Evolutionary conservation across 2,797 vertebrate species (phyloP).

Genomic region (Philypnodon macrostomus): DNA sequence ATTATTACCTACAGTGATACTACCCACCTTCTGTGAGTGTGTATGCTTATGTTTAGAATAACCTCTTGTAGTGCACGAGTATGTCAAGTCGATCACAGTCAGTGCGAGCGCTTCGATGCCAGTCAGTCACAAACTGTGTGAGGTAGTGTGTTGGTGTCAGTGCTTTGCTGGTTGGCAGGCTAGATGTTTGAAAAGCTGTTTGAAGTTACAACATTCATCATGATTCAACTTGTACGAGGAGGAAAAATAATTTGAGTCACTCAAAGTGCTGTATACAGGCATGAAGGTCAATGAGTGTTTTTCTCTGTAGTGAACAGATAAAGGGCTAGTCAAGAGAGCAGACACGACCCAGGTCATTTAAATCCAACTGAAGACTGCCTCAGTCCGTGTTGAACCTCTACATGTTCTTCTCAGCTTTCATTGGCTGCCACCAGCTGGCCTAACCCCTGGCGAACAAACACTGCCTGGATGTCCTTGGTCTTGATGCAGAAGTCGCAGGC

Average conservation of each 20-base stretch:
- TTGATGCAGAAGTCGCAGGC: slow-evolving; percentile 98
- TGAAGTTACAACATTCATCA: slow-evolving; percentile 65
- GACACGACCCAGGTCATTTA: slow-evolving; percentile 47
- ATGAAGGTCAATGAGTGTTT: slow-evolving; percentile 56
- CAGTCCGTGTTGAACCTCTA: slow-evolving; percentile 31
- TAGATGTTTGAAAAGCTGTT: slow-evolving; percentile 58
- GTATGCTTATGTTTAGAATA: slow-evolving; percentile 24
- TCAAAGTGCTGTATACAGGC: slow-evolving; percentile 71
- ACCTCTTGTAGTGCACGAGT: slow-evolving; percentile 17
- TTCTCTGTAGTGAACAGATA: slow-evolving; percentile 59
- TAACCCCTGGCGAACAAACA: slow-evolving; percentile 92
- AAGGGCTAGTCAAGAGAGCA: slow-evolving; percentile 63
- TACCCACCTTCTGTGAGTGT: slow-evolving; percentile 5
- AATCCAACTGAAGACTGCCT: slow-evolving; percentile 34
- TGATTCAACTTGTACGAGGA: slow-evolving; percentile 49
- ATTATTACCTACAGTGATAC: slow-evolving; percentile 16
- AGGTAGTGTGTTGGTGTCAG: slow-evolving; percentile 85
- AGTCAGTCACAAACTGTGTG: slow-evolving; percentile 71
- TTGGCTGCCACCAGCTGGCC: slow-evolving; percentile 94
- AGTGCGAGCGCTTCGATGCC: slow-evolving; percentile 52
- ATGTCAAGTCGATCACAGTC: slow-evolving; percentile 41
- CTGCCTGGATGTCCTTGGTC: slow-evolving; percentile 97
- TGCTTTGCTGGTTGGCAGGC: slow-evolving; percentile 77
- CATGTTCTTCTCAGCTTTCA: slow-evolving; percentile 80
- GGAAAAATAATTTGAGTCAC: slow-evolving; percentile 56